These are phyloP conservation scores for Urophycis tenuis DNA, from an alignment of 2,797 vertebrate genomes.

Conservation along the genomic window DNA sequence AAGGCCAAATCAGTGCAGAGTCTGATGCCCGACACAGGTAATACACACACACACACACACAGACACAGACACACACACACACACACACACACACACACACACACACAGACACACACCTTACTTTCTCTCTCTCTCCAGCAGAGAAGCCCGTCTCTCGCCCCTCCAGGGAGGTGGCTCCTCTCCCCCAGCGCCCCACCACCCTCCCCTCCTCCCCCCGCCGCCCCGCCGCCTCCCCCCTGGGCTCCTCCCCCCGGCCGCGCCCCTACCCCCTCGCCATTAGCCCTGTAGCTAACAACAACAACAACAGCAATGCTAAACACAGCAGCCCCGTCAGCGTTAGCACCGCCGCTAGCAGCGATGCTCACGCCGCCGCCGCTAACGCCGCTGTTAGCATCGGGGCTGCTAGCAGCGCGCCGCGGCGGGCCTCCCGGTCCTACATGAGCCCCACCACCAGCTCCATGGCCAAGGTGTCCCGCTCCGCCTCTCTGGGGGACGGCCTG, in stretches of 20 bases:
- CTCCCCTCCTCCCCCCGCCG: constrained; percentile 66
- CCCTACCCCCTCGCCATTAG: constrained; percentile 85
- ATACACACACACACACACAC: constrained; percentile 45
- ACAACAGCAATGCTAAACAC: background rate
- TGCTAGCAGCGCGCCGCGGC: constrained; percentile 48
- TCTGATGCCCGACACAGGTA: constrained; percentile 76
- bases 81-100: constrained; percentile 32
- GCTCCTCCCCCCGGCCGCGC: constrained; percentile 62
- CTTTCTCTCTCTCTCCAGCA: constrained; percentile 16
- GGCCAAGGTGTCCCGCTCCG: constrained; percentile 88
- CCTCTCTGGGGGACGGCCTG: constrained; percentile 88
- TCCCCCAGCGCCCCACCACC: constrained; percentile 67
- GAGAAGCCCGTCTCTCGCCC: constrained; percentile 27
- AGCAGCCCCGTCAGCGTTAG: background rate
- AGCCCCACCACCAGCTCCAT: constrained; percentile 87
- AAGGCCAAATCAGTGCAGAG: constrained; percentile 86
- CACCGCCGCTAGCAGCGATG: too few species aligned
- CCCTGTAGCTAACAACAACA: constrained; percentile 76
- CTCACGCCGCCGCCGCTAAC: background rate
- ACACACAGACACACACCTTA: constrained; percentile 28
- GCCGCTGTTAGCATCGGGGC: background rate
- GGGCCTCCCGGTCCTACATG: constrained; percentile 82
- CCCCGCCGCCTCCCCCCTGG: constrained; percentile 22
- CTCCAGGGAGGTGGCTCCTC: constrained; percentile 61
- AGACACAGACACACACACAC: constrained; percentile 32